These are phyloP conservation scores for Eufriesea mexicana DNA, from an alignment of 1,140 invertebrate species.

Conservation along the genomic window DNA sequence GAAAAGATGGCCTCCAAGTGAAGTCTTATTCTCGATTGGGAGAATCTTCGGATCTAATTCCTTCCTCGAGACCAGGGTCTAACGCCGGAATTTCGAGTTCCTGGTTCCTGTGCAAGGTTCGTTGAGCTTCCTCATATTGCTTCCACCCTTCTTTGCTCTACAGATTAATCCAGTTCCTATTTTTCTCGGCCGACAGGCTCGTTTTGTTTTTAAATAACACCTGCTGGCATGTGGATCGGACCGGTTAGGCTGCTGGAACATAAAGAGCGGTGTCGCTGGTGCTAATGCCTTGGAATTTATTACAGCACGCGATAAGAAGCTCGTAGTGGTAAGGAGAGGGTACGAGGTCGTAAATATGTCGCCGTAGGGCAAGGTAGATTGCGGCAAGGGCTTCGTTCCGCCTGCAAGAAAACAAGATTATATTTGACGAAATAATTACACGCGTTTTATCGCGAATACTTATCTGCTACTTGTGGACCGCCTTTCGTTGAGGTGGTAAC, in stretches of 20 bases:
- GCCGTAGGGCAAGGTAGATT: background rate
- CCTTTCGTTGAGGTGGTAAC: background rate
- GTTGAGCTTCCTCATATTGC: background rate
- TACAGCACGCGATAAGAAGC: background rate
- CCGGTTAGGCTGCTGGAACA: too few relatives aligned
- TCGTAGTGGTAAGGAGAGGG: background rate
- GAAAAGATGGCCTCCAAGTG: background rate
- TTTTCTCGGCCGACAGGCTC: background rate
- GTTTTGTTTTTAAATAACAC: conserved; percentile 31
- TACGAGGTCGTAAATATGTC: conserved; percentile 10
- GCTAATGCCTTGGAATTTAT: conserved; percentile 11
- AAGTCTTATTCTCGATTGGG: conserved; percentile 4
- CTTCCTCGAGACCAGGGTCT: background rate
- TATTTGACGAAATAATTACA: background rate
- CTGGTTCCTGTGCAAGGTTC: conserved; percentile 2
- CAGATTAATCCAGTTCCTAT: background rate
- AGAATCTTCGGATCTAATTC: conserved; percentile 31
- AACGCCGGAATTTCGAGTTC: conserved; percentile 15
- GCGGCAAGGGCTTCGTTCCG: background rate
- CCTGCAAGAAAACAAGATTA: background rate
- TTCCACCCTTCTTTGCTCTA: background rate
- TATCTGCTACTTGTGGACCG: background rate
- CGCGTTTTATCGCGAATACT: background rate
- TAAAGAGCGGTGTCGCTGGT: too few relatives aligned
- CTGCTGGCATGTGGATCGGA: background rate